These are phyloP conservation scores for Orthonevra nobilis DNA, from an alignment of 2,888 invertebrate genomes.

Conservation along the genomic window DNA sequence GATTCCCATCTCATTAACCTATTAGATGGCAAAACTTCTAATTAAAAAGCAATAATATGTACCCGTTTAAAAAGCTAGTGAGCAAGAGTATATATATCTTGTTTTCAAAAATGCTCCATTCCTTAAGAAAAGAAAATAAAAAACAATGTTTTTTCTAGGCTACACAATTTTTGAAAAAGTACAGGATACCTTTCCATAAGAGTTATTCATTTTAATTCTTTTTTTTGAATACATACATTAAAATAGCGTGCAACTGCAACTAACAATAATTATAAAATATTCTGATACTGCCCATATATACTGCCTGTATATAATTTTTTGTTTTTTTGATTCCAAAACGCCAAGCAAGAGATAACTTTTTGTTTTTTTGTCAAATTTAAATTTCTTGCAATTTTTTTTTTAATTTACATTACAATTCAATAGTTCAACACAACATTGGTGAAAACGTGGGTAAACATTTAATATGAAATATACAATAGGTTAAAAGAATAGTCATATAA, in stretches of 20 bases:
- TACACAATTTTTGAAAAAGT: constrained; percentile 42
- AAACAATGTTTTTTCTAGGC: constrained; percentile 42
- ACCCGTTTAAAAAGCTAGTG: constrained; percentile 14
- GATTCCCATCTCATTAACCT: constrained; percentile 44
- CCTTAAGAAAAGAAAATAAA: too few species aligned
- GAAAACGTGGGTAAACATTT: constrained; percentile 55
- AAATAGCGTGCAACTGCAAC: constrained; percentile 66
- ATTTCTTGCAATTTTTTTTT: constrained; percentile 13
- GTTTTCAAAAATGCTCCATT: constrained; percentile 47
- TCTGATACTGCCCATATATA: constrained; percentile 14
- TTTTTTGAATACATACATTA: constrained; percentile 22
- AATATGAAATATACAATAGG: constrained; percentile 40
- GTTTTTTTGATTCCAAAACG: constrained; percentile 30
- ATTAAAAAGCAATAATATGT: neutral
- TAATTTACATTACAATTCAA: constrained; percentile 43
- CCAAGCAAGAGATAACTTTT: constrained; percentile 50
- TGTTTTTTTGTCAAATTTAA: constrained; percentile 4
- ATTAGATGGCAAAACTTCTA: constrained; percentile 2
- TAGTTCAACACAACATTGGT: constrained; percentile 53
- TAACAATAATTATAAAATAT: constrained; percentile 50
- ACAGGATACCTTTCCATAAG: constrained; percentile 35
- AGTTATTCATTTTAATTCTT: neutral
- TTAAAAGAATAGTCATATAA: constrained; percentile 12
- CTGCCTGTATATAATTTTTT: too few species aligned
- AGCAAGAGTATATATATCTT: constrained; percentile 5